phyloP scores from a whole-genome alignment of 2,888 invertebrate genomes.

The Cabera pusaria region DNA sequence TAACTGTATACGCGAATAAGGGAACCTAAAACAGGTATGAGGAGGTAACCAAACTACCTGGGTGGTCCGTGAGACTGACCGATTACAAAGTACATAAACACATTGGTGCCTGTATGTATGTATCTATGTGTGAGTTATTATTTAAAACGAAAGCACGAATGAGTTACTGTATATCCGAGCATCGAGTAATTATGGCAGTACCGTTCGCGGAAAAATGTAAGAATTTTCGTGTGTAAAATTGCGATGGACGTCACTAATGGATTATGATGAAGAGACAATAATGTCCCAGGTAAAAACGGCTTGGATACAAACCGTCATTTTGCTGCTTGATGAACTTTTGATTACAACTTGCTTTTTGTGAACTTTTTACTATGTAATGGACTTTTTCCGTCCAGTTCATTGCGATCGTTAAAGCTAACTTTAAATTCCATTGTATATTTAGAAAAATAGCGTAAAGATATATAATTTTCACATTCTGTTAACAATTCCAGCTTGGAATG shows the following conservation, averaged over 20 bases:
- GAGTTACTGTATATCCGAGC: constrained; percentile 61
- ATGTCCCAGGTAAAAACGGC: too few relatives aligned
- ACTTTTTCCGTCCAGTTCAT: too few relatives aligned
- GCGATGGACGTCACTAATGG: constrained; percentile 2
- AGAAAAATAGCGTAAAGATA: too few relatives aligned
- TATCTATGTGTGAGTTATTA: constrained; percentile 52
- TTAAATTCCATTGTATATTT: too few relatives aligned
- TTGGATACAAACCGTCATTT: too few relatives aligned
- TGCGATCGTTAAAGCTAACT: too few relatives aligned
- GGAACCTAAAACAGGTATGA: constrained; percentile 46
- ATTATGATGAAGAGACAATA: constrained; percentile 4
- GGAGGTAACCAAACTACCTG: constrained; percentile 60
- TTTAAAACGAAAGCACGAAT: constrained; percentile 65
- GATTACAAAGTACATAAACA: constrained; percentile 64
- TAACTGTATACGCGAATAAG: constrained; percentile 31
- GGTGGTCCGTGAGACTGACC: constrained; percentile 75
- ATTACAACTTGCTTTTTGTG: too few relatives aligned
- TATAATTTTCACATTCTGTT: too few relatives aligned
- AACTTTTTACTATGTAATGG: too few relatives aligned
- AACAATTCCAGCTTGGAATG: too few relatives aligned
- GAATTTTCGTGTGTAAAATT: constrained; percentile 2
- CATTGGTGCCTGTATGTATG: constrained; percentile 24
- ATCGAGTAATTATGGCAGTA: constrained; percentile 59
- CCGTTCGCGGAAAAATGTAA: constrained; percentile 18
- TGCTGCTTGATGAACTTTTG: too few relatives aligned